phyloP scores from a whole-genome alignment of 2,113 vertebrate species.

The Phodopus roborovskii region DNA sequence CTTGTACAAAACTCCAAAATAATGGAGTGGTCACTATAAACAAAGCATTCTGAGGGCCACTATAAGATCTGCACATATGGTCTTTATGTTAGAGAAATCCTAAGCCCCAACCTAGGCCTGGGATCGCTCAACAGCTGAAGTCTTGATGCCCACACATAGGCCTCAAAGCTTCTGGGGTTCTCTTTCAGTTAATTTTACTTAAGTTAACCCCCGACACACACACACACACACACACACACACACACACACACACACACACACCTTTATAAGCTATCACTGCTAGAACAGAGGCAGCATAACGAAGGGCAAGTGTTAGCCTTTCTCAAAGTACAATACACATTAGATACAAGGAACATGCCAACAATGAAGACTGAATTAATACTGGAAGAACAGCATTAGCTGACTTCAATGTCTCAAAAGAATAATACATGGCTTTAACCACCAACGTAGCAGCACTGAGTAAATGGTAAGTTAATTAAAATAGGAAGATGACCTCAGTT shows the following conservation, averaged over 20 bases:
- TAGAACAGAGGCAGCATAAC: background rate
- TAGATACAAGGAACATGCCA: background rate
- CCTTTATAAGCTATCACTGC: background rate
- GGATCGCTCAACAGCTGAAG: background rate
- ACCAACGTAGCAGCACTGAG: background rate
- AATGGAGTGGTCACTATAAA: background rate
- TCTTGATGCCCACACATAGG: background rate
- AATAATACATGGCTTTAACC: background rate
- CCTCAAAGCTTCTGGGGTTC: background rate
- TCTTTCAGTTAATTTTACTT: background rate
- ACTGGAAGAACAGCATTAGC: background rate
- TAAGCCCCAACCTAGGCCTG: background rate
- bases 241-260: background rate
- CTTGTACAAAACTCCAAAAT: background rate
- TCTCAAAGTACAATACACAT: background rate
- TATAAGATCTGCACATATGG: background rate
- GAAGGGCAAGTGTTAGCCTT: background rate
- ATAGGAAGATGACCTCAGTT: background rate
- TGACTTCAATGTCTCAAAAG: background rate
- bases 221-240: too few species aligned
- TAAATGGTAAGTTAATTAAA: background rate
- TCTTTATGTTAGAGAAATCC: background rate
- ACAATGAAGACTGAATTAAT: background rate
- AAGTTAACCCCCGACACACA: background rate
- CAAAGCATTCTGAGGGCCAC: background rate